A percentile compares a stretch with the other conserved stretches of the same genome.
Conservation (phyloP, 2,113 vertebrate species). For the Anhinga anhinga region DNA sequence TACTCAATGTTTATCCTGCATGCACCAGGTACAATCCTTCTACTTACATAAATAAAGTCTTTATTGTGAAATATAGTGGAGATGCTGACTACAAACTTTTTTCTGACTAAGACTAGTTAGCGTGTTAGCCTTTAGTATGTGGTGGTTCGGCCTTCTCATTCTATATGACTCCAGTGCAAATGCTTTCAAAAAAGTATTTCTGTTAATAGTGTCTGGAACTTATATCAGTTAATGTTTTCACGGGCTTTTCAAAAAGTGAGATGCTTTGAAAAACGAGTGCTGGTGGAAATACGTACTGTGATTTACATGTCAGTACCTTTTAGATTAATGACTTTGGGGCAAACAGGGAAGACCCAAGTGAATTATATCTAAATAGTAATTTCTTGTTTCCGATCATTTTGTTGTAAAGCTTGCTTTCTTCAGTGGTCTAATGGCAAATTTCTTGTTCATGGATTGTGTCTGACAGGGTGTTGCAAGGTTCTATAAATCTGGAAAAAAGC, state of each 20-base stretch:
- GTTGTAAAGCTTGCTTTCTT: background rate
- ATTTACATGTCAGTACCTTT: background rate
- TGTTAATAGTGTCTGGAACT: background rate
- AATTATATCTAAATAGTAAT: background rate
- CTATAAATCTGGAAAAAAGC: constrained; percentile 89
- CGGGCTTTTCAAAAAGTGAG: background rate
- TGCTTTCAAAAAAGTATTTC: background rate
- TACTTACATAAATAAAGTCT: background rate
- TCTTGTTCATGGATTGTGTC: background rate
- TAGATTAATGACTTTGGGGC: background rate
- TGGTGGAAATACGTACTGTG: background rate
- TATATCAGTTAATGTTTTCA: background rate
- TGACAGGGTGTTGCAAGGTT: constrained; percentile 92
- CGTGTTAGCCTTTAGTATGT: background rate
- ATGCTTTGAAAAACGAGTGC: background rate
- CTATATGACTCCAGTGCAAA: background rate
- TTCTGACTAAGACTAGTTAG: background rate
- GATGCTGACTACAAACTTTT: background rate
- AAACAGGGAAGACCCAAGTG: background rate
- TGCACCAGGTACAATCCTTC: background rate
- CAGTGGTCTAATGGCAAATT: background rate
- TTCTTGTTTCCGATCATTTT: background rate
- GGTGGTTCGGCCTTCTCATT: background rate
- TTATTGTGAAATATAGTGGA: background rate
- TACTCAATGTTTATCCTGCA: background rate